Base-by-base conservation (phyloP, 2,888 invertebrate species). In the Agrotis segetum region DNA sequence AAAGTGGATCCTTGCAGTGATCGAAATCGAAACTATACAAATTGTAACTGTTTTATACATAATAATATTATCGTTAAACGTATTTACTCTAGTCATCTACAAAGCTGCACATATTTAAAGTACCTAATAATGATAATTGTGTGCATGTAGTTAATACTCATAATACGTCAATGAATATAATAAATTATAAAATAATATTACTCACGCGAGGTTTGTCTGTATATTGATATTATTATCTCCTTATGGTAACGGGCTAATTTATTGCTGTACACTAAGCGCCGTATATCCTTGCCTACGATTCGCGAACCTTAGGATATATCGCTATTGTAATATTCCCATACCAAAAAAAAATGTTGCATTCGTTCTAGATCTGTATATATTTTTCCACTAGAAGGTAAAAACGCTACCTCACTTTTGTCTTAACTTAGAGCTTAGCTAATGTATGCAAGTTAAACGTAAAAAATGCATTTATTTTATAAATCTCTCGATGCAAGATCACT, bases 1-100 rank as follows among this genome's bases (percentile, higher is more conserved):
- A 91, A 92, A 88, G 88, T 92, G 96, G 96, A 96, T 96, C 96
- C 95, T 96, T 96, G 96, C 96, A 96, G 96, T 96, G 96, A 96
- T 96, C 96, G 93, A 90, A 92, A 93, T 91, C 89, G 88, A 93
- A 92, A 91, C 89, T 90, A 91, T 90, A 92, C 86, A 91, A 91
- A 89, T 88, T 93, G 90, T 94, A 94, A 94, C 91, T 93, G 91
- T 94, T 94, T 94, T 95, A 93, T 94, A 94, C 92, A 88, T 90
- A 90, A 86, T 88, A 88, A 87, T 88, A 88, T 85, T 86, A 94
- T 92, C 90, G 92, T 92, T 93, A 91, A 94, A 94, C 89, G 89
- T 94, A 93, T 92, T 86, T 94, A 95, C 91, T 96, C 96, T 96
- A 96, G 96, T 96, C 96, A 96, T 91, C 92, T 92, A 95, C 93